Percentiles rank a stretch among this genome's conserved stretches.
Evolutionary conservation across 2,113 vertebrate species (phyloP).

Genomic region (Myocastor coypus): DNA sequence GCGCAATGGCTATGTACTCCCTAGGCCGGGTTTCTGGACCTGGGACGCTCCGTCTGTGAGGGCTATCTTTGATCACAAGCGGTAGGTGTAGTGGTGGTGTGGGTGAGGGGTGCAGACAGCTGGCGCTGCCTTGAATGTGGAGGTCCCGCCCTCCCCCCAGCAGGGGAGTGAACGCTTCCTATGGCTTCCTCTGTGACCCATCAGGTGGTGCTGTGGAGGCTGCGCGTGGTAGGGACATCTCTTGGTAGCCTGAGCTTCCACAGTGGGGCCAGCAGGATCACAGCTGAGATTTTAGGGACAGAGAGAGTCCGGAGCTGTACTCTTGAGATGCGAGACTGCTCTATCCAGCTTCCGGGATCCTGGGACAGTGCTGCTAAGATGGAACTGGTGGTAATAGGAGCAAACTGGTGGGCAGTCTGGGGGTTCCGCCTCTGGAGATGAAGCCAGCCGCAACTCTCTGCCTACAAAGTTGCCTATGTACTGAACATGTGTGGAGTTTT

Average conservation of each 20-base stretch:
- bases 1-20: not conserved
- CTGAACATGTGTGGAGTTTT: not conserved
- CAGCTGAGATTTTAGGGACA: not conserved
- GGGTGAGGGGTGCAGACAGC: not conserved
- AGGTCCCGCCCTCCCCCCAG: not conserved
- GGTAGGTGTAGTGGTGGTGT: fast-evolving
- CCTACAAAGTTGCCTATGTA: no score
- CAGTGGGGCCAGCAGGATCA: not conserved
- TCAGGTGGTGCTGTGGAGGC: no score
- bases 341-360: not conserved
- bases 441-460: not conserved
- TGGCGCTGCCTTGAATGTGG: not conserved
- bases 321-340: not conserved
- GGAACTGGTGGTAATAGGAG: not conserved
- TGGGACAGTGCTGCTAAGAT: not conserved
- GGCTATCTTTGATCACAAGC: not conserved
- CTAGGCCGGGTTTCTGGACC: not conserved
- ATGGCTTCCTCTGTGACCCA: not conserved
- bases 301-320: not conserved
- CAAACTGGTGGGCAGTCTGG: fast-evolving
- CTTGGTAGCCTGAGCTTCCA: not conserved
- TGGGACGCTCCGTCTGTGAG: not conserved
- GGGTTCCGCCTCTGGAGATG: not conserved
- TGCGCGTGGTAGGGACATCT: no score
- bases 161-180: not conserved